Conservation (phyloP, 2,888 invertebrate species). For the Pyrrhosoma nymphula region DNA sequence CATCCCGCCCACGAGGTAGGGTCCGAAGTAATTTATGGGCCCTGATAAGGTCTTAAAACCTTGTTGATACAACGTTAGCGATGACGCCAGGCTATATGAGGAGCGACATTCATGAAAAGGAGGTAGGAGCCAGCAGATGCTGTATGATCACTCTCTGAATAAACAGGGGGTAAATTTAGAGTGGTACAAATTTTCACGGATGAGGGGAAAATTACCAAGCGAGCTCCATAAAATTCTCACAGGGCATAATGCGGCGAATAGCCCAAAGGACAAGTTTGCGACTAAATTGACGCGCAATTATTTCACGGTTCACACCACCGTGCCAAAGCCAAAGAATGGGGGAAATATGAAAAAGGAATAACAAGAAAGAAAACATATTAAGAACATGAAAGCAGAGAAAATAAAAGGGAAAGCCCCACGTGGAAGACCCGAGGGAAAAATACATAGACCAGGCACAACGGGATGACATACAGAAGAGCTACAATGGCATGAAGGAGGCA, state of each 20-base stretch:
- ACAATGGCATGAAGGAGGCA: too few species aligned
- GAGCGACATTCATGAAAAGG: background rate
- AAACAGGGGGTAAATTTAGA: background rate
- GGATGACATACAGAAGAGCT: too few species aligned
- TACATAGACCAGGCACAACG: too few species aligned
- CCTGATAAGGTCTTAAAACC: constrained; percentile 52
- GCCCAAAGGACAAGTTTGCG: background rate
- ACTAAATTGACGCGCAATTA: background rate
- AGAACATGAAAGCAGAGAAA: too few species aligned
- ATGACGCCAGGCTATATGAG: background rate
- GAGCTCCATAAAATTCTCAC: background rate
- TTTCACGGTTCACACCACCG: too few species aligned
- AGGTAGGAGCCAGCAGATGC: background rate
- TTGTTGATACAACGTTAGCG: constrained; percentile 43
- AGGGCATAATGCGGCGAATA: background rate
- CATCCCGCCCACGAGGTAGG: too few species aligned
- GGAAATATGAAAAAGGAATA: too few species aligned
- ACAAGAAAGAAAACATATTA: too few species aligned
- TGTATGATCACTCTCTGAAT: background rate
- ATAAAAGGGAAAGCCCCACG: too few species aligned
- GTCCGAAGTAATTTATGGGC: constrained; percentile 26
- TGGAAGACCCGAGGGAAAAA: too few species aligned
- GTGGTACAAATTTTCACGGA: background rate
- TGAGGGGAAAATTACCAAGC: background rate
- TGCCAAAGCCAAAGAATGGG: too few species aligned